Percentiles rank a stretch among this genome's conserved stretches.
Conservation (phyloP, 1,140 invertebrate species). For the Aphaenogaster ashmeadi region DNA sequence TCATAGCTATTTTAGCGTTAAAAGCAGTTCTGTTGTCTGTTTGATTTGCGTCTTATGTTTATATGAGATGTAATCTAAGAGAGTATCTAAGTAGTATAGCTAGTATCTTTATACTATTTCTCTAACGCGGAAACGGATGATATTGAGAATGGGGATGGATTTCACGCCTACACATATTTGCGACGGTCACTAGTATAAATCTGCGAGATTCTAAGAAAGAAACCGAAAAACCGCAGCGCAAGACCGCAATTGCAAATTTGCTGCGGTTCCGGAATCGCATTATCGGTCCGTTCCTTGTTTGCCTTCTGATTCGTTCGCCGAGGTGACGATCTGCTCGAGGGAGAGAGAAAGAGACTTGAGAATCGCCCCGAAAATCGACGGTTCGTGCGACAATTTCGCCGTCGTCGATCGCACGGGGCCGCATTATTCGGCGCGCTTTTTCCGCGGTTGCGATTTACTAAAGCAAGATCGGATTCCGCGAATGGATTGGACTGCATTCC, state of each 20-base stretch:
- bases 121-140: background rate
- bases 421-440: conserved; percentile 84
- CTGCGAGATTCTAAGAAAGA: background rate
- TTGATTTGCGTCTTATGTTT: background rate
- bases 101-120: background rate
- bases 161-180: conserved; percentile 16
- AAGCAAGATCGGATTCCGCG: conserved; percentile 84
- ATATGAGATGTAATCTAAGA: background rate
- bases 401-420: conserved; percentile 66
- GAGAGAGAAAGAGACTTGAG: background rate
- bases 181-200: conserved; percentile 39
- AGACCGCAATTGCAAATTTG: conserved; percentile 20
- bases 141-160: background rate
- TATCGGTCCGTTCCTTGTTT: conserved; percentile 31
- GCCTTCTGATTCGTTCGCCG: conserved; percentile 29
- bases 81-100: no score
- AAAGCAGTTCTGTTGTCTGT: background rate
- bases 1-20: conserved; percentile 35
- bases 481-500: conserved; percentile 87
- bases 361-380: conserved; percentile 73
- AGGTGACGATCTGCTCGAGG: conserved; percentile 15
- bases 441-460: conserved; percentile 82
- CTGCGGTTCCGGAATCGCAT: conserved; percentile 62
- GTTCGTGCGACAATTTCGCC: conserved; percentile 78
- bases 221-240: conserved; percentile 1